phyloP scores from a whole-genome alignment of 2,113 vertebrate genomes.

The Orthonyx spaldingii region DNA sequence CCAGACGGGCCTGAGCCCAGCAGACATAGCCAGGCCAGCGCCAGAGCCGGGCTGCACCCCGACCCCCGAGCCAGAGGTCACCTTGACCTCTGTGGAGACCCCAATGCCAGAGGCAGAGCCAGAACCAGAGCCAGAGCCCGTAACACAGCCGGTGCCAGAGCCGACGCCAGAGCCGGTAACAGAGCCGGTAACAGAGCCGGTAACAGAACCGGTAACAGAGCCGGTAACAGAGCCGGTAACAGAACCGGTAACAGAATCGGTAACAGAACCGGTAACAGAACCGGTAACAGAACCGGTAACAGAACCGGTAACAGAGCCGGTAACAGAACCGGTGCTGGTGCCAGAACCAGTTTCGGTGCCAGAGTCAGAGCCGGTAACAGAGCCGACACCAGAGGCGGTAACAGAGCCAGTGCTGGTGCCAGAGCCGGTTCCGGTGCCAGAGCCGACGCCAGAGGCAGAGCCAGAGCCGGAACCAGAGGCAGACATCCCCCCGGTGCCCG shows the following conservation, averaged over 20 bases:
- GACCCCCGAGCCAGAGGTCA: background rate
- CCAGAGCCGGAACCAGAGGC: no score
- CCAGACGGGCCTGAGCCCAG: background rate
- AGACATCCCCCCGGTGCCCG: rapidly evolving
- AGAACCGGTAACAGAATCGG: no score
- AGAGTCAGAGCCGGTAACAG: no score
- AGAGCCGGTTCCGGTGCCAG: background rate
- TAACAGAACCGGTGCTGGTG: no score
- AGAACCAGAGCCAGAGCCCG: background rate
- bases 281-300: background rate
- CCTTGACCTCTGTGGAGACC: background rate
- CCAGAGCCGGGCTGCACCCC: background rate
- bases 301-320: background rate
- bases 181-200: rapidly evolving
- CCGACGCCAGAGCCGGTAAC: no score
- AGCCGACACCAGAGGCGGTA: no score
- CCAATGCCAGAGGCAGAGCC: background rate
- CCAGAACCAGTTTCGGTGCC: background rate
- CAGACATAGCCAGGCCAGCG: background rate
- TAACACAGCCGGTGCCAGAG: no score
- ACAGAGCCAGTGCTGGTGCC: no score
- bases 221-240: background rate
- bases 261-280: background rate
- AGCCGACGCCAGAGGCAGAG: background rate
- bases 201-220: background rate